These are phyloP conservation scores for Cydia pomonella DNA, from an alignment of 1,140 invertebrate species.

Conservation along the genomic window DNA sequence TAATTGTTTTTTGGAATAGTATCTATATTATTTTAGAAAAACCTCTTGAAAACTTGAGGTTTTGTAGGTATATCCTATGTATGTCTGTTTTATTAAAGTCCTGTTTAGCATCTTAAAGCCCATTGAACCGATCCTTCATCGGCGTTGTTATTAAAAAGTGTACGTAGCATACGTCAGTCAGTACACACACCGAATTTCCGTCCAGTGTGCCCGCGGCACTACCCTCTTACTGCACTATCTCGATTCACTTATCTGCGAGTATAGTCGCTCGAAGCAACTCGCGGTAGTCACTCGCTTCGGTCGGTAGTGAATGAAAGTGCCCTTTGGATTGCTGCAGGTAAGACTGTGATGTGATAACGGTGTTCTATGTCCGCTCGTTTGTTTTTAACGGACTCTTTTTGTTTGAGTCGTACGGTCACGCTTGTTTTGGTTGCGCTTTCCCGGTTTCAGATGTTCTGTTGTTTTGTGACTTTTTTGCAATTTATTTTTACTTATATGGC, in stretches of 20 bases:
- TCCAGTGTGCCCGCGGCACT: conserved; percentile 11
- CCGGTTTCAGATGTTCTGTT: background rate
- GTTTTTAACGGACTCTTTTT: conserved; percentile 18
- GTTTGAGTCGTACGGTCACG: background rate
- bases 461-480: background rate
- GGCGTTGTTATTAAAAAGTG: background rate
- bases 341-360: conserved; percentile 17
- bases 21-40: no score
- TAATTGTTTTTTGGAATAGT: no score
- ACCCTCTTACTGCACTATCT: conserved; percentile 67
- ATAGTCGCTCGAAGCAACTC: conserved; percentile 56
- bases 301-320: conserved; percentile 22
- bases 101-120: no score
- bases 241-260: conserved; percentile 66
- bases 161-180: no score
- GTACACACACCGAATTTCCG: background rate
- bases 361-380: conserved; percentile 27
- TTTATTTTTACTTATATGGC: no score
- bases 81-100: no score
- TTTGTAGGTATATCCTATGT: no score
- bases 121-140: background rate
- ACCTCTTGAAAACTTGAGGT: no score
- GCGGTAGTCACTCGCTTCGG: conserved; percentile 54
- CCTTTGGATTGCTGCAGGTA: conserved; percentile 28
- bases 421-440: conserved; percentile 6